Evolutionary conservation across 1,140 invertebrate species (phyloP).

Genomic region (Megalonaias nervosa): DNA sequence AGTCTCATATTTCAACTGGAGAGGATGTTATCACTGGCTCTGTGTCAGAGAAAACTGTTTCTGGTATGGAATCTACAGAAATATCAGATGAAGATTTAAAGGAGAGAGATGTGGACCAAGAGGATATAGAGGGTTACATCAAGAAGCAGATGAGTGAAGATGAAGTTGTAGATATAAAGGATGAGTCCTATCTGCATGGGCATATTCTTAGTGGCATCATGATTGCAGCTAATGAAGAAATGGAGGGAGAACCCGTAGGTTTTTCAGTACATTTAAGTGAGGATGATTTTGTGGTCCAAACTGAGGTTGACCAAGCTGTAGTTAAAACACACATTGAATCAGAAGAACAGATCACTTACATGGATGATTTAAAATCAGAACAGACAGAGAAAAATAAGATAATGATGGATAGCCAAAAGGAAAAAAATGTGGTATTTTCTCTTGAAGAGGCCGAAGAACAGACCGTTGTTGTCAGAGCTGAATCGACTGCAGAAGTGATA

Average conservation of each 20-base stretch:
- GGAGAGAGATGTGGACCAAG: no score
- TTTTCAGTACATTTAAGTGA: conserved; percentile 31
- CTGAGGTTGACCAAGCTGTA: conserved; percentile 10
- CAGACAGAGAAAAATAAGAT: no score
- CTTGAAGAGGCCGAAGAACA: conserved; percentile 3
- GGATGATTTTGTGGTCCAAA: conserved; percentile 31
- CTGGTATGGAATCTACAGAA: conserved; percentile 1
- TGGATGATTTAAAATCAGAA: no score
- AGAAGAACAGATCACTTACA: conserved; percentile 16
- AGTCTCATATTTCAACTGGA: not conserved
- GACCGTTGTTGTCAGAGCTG: conserved; percentile 4
- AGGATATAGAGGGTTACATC: conserved; percentile 4
- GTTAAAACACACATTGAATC: conserved; percentile 11
- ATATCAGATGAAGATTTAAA: not conserved
- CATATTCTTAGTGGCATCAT: conserved; percentile 22
- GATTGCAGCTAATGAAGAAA: conserved; percentile 30
- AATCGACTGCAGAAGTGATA: conserved; percentile 22
- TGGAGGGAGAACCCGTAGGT: conserved; percentile 31
- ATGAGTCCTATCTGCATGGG: conserved; percentile 13
- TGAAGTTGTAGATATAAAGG: not conserved
- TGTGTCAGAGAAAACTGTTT: not conserved
- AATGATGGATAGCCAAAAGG: not conserved
- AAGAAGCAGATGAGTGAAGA: conserved; percentile 3
- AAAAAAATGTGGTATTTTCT: no score
- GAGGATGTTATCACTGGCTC: not conserved